A percentile compares a stretch with the other conserved stretches of the same genome.
Conservation (phyloP, 2,888 invertebrate genomes). For the Embidobia sp. region DNA sequence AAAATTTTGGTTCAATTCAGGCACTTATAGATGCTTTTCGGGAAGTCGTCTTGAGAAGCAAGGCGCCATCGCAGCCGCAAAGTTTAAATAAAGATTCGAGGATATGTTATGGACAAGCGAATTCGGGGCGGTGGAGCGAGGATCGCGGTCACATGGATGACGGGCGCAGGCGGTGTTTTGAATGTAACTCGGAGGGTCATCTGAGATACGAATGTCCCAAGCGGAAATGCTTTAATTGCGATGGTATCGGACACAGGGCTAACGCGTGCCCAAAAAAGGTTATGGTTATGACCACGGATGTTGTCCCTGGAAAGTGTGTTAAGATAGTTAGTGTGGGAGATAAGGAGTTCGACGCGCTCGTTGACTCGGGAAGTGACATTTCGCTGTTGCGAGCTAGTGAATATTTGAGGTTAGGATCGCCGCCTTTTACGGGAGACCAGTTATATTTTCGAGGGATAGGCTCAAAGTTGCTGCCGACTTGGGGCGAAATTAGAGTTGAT, state of each 20-base stretch:
- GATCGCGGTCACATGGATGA: too few relatives aligned
- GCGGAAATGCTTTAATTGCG: not conserved
- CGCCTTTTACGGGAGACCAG: not conserved
- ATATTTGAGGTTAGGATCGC: conserved; percentile 4
- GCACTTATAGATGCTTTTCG: not conserved
- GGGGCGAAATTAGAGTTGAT: not conserved
- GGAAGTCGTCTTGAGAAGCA: not conserved
- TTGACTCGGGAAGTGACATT: conserved; percentile 24
- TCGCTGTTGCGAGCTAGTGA: conserved; percentile 5
- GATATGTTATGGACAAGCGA: too few relatives aligned
- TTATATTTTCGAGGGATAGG: conserved; percentile 13
- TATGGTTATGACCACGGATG: not conserved
- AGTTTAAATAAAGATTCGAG: too few relatives aligned
- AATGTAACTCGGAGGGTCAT: not conserved
- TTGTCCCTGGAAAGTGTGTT: not conserved
- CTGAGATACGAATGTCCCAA: not conserved
- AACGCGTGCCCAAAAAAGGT: not conserved
- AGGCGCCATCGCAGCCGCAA: not conserved
- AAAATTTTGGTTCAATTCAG: not conserved
- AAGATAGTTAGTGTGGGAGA: too few relatives aligned
- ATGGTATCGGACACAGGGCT: not conserved
- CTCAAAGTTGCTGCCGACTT: not conserved
- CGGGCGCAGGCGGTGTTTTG: not conserved
- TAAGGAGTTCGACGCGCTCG: not conserved
- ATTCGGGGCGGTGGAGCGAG: too few relatives aligned